These are phyloP conservation scores for Drosophila bocki DNA, from an alignment of 1,140 invertebrate genomes.

Conservation along the genomic window DNA sequence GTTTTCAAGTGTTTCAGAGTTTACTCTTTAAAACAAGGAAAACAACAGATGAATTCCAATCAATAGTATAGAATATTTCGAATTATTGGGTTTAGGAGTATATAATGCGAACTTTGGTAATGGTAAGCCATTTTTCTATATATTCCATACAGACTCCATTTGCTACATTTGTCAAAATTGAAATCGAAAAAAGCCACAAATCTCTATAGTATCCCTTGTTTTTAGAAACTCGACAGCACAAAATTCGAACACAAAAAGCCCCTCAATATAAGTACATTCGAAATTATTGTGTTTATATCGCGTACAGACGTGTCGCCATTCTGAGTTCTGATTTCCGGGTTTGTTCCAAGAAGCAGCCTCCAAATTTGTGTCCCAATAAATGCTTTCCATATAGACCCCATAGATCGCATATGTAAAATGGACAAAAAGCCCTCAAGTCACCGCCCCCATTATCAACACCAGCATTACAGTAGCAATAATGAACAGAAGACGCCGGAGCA, in stretches of 20 bases:
- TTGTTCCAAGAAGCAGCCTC: neutral
- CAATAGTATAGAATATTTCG: too few species aligned
- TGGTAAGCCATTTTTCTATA: neutral
- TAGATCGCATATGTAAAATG: constrained; percentile 55
- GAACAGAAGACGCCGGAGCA: constrained; percentile 14
- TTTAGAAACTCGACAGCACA: constrained; percentile 63
- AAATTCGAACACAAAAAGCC: constrained; percentile 66
- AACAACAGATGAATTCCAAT: too few species aligned
- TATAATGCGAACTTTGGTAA: neutral
- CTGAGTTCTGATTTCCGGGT: neutral
- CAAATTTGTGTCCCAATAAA: constrained; percentile 11
- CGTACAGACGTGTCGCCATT: constrained; percentile 5
- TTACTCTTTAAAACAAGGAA: neutral
- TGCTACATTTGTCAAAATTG: constrained; percentile 51
- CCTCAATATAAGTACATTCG: constrained; percentile 39
- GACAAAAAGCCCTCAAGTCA: constrained; percentile 55
- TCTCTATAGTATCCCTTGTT: constrained; percentile 48
- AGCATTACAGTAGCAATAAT: neutral
- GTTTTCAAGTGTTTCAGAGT: neutral
- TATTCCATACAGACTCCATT: neutral
- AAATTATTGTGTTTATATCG: constrained; percentile 73
- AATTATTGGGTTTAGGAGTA: neutral
- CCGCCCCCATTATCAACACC: constrained; percentile 32
- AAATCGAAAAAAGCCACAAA: constrained; percentile 27
- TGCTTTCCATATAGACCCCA: neutral